Evolutionary conservation across 2,113 vertebrate species (phyloP).

Genomic region (Tenrec ecaudatus): DNA sequence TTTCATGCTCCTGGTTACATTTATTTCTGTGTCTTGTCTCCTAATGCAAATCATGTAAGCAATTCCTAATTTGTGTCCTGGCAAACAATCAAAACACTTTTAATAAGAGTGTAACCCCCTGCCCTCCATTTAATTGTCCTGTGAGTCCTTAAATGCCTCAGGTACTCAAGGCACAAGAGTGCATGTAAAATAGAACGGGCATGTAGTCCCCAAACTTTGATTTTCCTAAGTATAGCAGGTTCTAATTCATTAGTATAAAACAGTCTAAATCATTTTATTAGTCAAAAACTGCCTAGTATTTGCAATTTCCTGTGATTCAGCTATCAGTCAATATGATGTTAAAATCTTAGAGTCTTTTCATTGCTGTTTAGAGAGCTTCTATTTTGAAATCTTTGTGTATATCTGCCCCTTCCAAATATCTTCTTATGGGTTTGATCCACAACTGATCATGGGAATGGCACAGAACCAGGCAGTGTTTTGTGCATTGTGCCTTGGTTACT

Average conservation of each 20-base stretch:
- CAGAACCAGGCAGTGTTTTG: neutral
- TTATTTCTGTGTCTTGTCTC: neutral
- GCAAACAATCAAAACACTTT: neutral
- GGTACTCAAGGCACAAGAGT: constrained; percentile 17
- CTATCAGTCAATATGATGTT: neutral
- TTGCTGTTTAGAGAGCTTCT: neutral
- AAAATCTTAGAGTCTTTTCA: neutral
- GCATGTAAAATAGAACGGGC: constrained; percentile 29
- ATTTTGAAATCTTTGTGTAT: constrained; percentile 10
- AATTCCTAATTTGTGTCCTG: constrained; percentile 31
- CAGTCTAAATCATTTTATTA: neutral
- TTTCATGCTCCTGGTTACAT: neutral
- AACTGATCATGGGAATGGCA: neutral
- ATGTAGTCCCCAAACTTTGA: neutral
- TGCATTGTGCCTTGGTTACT: neutral
- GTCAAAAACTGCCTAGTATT: neutral
- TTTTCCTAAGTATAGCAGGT: constrained; percentile 21
- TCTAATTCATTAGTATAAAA: neutral
- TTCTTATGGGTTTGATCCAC: neutral
- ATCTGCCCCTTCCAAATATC: neutral
- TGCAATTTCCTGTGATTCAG: neutral
- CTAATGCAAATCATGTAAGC: constrained; percentile 26
- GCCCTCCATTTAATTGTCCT: neutral
- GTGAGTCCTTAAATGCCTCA: neutral
- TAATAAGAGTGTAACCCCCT: neutral